A percentile compares a stretch with the other conserved stretches of the same genome.
These are phyloP conservation scores for Alcis repandata DNA, from an alignment of 2,888 invertebrate species.

Conservation along the genomic window DNA sequence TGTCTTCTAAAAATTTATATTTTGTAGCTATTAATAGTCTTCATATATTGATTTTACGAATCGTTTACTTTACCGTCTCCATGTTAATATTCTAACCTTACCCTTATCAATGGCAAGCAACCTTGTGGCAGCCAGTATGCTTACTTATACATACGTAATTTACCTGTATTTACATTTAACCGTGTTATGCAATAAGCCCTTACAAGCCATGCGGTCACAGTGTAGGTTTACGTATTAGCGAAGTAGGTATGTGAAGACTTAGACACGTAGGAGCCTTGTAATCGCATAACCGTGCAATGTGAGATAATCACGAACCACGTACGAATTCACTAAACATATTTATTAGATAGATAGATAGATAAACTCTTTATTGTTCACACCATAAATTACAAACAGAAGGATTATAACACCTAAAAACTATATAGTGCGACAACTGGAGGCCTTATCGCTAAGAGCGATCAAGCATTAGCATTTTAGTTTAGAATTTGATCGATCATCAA, in stretches of 20 bases:
- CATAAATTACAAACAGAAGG: no score
- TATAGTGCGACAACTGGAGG: no score
- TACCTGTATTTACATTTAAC: conserved; percentile 22
- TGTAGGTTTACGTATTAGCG: conserved; percentile 18
- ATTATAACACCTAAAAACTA: no score
- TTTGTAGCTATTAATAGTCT: no score
- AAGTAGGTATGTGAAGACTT: conserved; percentile 36
- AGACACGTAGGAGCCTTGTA: conserved; percentile 41
- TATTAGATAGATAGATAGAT: no score
- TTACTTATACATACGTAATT: neutral
- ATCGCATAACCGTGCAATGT: conserved; percentile 33
- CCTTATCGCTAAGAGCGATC: no score
- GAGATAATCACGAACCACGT: conserved; percentile 14
- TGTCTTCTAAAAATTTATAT: no score
- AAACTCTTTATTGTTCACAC: no score
- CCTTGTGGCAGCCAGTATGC: conserved; percentile 27
- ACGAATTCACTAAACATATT: conserved; percentile 7
- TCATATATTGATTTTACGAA: conserved; percentile 8
- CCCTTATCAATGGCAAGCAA: conserved; percentile 29
- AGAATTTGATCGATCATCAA: neutral
- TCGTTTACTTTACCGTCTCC: conserved; percentile 11
- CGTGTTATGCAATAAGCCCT: conserved; percentile 42
- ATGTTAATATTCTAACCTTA: conserved; percentile 20
- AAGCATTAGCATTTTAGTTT: no score
- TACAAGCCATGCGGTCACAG: conserved; percentile 34